Base-by-base conservation (phyloP, 1,140 invertebrate genomes). In the Ceratoteleas bidentatus region DNA sequence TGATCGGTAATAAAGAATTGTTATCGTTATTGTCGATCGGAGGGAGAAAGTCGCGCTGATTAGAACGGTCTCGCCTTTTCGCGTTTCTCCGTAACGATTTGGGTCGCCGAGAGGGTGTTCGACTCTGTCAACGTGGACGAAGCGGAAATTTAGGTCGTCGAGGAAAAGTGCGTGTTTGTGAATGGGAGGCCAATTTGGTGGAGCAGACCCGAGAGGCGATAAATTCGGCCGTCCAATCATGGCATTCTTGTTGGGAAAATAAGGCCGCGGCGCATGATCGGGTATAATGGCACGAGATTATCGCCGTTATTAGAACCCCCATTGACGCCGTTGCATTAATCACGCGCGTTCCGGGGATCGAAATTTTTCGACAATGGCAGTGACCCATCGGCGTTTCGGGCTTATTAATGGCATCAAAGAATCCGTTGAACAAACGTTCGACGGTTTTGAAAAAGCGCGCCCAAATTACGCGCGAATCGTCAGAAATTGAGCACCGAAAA, bases 231-330 rank as follows among this genome's bases (percentile, higher is more conserved):
- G n/a, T 36, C 53, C 53, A 58, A 57, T 65, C 36, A 54, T 50
- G 60, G 43, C 36, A 62, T 56, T 74, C 45, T 24, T 58, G 70
- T 43, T 52, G 47, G 16, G 53, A 65, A 74, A 74, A 65, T 64
- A 58, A 65, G 34, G 43, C 11, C 56, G 24, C 4, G 15, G 69
- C 40, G 58, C 70, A 65, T 65, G 70, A 74, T 74, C 52, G 16
- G 33, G 38, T 65, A 65, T 74, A 74, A 74, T 65, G 34, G 43
- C n/a, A 32, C 53, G 8, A 54, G 68, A 72, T 72, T 61, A 72
- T 54, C 45, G 47, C 24, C 61, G 54, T 70, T 70, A 70, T 61
- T 72, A 62, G 68, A 72, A 45, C n/a, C 33, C 45, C 10, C 38
- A 43, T 43, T 32, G 66, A 53, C 60, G 34, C 45, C 13, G 36